Base-by-base conservation (phyloP, 2,797 vertebrate genomes). In the Dryobates pubescens region DNA sequence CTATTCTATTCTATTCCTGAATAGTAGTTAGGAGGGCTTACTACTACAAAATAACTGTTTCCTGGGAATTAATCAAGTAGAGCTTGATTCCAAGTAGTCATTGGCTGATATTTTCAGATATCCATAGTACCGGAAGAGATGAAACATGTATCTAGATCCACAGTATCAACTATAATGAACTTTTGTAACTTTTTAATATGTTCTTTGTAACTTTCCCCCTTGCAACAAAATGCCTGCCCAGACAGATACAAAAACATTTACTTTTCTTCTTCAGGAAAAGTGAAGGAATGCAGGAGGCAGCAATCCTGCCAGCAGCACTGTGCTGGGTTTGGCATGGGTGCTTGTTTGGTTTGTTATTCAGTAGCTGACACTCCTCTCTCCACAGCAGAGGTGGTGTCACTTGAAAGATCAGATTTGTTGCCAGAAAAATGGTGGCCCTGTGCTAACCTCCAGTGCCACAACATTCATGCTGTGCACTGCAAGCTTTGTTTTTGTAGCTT, bases 351-450 rank as follows among this genome's bases (percentile, higher is more conserved):
- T 63, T 1, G 5, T 36, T 0, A 2, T 26, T 77, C 75, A 57
- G 67, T 26, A 73, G 90, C 57, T 53, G 41, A 68, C 69, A 61
- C 47, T 86, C 13, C 26, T 75, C n/a, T 27, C 57, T 57, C 62
- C 51, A 13, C 2, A 3, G 34, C 45, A 17, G 51, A 54, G 13
- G 6, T 9, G 10, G 17, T 1, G 1, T 4, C 1, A 1, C 69
- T 41, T 41, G 58, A 59, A 49, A 80, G 47, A 34, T 30, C 65
- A 7, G 1, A 19, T 88, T 49, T 38, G 17, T 56, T 72, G 57
- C 71, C 65, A 32, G 75, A 43, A 68, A 53, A 69, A 29, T 4
- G 7, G 10, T 54, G 61, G 30, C 32, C 64, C 22, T 36, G 18
- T 74, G 65, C 30, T 54, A 9, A n/a, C 29, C 14, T 45, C 72